Conservation (phyloP, 2,888 invertebrate species). For the Polydrusus tereticollis region DNA sequence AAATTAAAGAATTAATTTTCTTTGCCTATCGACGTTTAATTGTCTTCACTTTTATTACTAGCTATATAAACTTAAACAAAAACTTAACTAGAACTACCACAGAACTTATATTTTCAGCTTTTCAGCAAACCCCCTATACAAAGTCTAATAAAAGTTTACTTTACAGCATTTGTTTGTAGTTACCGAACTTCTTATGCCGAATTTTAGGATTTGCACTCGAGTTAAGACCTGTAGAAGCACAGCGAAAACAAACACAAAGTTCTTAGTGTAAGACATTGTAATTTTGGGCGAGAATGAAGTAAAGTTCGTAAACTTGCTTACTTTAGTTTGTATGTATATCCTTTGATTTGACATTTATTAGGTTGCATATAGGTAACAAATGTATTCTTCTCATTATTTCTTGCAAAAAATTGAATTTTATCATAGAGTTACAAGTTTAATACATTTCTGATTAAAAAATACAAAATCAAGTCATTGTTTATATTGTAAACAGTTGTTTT, state of each 20-base stretch:
- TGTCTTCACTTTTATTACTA: too few species aligned
- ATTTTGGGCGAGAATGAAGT: slow-evolving; percentile 28
- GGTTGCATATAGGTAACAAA: neutral
- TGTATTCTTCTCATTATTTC: neutral
- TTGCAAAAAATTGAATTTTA: neutral
- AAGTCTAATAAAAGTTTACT: slow-evolving; percentile 31
- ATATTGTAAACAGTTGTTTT: too few species aligned
- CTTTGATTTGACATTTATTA: slow-evolving; percentile 16
- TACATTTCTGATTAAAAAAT: too few species aligned
- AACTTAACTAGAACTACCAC: too few species aligned
- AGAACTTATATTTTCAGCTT: too few species aligned
- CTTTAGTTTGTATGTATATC: slow-evolving; percentile 20
- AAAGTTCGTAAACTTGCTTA: slow-evolving; percentile 25
- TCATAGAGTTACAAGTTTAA: too few species aligned
- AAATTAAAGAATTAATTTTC: too few species aligned
- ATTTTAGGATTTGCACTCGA: slow-evolving; percentile 35
- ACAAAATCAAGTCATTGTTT: too few species aligned
- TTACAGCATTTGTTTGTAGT: slow-evolving; percentile 24
- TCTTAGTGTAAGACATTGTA: slow-evolving; percentile 28
- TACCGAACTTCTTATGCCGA: slow-evolving; percentile 25
- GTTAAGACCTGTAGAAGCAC: slow-evolving; percentile 29
- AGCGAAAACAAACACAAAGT: slow-evolving; percentile 29
- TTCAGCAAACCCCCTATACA: too few species aligned
- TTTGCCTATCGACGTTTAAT: too few species aligned
- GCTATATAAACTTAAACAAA: too few species aligned